Conservation (phyloP, 2,113 vertebrate species). For the Orthonyx spaldingii region DNA sequence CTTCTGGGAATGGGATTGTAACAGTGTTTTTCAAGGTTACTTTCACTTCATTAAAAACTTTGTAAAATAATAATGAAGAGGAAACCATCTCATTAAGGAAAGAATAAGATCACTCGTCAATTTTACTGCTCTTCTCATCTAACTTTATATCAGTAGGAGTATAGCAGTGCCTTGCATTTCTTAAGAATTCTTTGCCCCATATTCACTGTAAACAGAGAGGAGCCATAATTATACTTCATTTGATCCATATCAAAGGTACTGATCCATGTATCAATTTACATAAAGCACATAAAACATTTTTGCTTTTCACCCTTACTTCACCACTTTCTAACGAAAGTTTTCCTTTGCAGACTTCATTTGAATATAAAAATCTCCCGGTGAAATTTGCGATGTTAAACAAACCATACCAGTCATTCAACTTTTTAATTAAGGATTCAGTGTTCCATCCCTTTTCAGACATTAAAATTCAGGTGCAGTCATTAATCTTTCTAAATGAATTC, state of each 20-base stretch:
- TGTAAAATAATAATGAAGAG: slow-evolving; percentile 73
- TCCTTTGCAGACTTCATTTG: slow-evolving; percentile 71
- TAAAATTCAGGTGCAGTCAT: slow-evolving; percentile 88
- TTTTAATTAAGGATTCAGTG: slow-evolving; percentile 87
- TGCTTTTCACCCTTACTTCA: slow-evolving; percentile 70
- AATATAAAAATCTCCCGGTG: slow-evolving; percentile 75
- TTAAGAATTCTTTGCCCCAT: slow-evolving; percentile 43
- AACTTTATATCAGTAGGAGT: slow-evolving; percentile 35
- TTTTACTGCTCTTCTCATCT: slow-evolving; percentile 47
- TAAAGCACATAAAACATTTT: slow-evolving; percentile 74
- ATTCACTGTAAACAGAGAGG: slow-evolving; percentile 69
- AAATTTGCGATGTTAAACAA: slow-evolving; percentile 86
- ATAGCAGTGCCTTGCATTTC: slow-evolving; percentile 19
- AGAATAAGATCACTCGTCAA: slow-evolving; percentile 62
- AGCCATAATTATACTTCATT: slow-evolving; percentile 72
- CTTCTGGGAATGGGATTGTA: slow-evolving; percentile 65
- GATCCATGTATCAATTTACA: slow-evolving; percentile 77
- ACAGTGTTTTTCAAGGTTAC: slow-evolving; percentile 76
- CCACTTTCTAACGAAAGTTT: slow-evolving; percentile 69
- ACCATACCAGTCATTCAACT: slow-evolving; percentile 83
- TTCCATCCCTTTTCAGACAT: slow-evolving; percentile 82
- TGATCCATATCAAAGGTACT: slow-evolving; percentile 79
- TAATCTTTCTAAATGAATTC: slow-evolving; percentile 90
- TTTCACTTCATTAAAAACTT: slow-evolving; percentile 76
- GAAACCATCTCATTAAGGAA: slow-evolving; percentile 67